Conservation (phyloP, 2,113 vertebrate genomes). For the Leiothrix lutea region DNA sequence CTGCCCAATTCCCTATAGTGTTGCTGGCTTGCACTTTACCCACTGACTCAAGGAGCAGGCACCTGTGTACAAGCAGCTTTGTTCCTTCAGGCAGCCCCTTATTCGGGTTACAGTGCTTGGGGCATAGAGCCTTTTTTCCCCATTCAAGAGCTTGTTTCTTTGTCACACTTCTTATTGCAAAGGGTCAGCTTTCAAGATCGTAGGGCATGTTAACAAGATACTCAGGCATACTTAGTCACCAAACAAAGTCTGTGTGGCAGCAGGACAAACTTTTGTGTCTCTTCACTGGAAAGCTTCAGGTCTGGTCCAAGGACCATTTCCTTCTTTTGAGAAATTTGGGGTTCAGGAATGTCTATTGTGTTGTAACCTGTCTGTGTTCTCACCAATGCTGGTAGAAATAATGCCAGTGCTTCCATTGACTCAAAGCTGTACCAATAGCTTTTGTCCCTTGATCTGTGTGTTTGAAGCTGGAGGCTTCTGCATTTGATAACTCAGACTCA, state of each 20-base stretch:
- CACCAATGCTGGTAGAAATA: neutral
- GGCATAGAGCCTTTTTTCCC: neutral
- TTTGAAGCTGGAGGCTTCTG: neutral
- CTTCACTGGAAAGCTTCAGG: neutral
- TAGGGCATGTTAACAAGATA: constrained; percentile 57
- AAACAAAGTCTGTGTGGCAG: constrained; percentile 38
- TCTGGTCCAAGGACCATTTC: neutral
- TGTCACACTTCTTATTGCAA: constrained; percentile 44
- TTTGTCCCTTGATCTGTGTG: neutral
- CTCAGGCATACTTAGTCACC: constrained; percentile 33
- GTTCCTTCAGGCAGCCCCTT: constrained; percentile 25
- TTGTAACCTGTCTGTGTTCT: neutral
- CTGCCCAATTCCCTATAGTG: neutral
- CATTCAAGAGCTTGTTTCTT: constrained; percentile 28
- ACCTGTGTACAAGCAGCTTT: constrained; percentile 40
- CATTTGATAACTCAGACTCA: neutral
- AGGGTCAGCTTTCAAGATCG: constrained; percentile 48
- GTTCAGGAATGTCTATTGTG: neutral
- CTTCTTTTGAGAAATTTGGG: neutral
- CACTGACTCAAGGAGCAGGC: neutral
- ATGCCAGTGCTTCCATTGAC: neutral
- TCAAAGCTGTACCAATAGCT: neutral
- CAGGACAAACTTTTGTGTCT: neutral
- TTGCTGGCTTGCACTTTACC: neutral
- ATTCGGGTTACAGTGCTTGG: constrained; percentile 22